These are phyloP conservation scores for Tragelaphus imberbis DNA, from an alignment of 2,113 vertebrate genomes.

Conservation along the genomic window DNA sequence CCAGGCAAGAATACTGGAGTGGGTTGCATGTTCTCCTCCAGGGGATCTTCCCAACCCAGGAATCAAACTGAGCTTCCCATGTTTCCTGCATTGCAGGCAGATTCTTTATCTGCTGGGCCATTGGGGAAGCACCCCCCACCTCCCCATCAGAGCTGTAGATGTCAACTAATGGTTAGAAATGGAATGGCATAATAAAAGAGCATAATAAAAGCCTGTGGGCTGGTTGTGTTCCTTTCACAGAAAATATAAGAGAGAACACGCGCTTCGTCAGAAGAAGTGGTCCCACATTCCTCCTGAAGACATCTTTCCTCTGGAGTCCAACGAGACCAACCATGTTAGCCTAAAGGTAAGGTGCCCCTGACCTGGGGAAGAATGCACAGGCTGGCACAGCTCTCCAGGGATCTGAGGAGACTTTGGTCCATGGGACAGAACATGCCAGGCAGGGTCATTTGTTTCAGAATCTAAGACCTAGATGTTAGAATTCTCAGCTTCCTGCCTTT, in stretches of 20 bases:
- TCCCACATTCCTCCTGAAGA: conserved; percentile 90
- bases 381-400: neutral
- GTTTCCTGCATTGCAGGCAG: neutral
- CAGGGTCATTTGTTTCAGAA: neutral
- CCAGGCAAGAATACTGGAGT: neutral
- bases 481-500: neutral
- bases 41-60: neutral
- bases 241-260: conserved; percentile 88
- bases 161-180: conserved; percentile 6
- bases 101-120: neutral
- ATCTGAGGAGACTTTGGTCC: neutral
- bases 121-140: fast-evolving
- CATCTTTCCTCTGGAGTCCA: conserved; percentile 89
- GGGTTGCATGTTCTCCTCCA: neutral
- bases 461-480: neutral
- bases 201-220: neutral
- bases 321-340: conserved; percentile 85
- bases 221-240: conserved; percentile 73
- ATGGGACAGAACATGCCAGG: neutral
- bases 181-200: neutral
- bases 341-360: conserved; percentile 84
- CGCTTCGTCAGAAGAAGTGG: conserved; percentile 90
- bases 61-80: neutral
- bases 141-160: neutral
- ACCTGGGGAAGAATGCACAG: neutral